These are phyloP conservation scores for Trochalopteron elliotii DNA, from an alignment of 2,113 vertebrate species.

Conservation along the genomic window DNA sequence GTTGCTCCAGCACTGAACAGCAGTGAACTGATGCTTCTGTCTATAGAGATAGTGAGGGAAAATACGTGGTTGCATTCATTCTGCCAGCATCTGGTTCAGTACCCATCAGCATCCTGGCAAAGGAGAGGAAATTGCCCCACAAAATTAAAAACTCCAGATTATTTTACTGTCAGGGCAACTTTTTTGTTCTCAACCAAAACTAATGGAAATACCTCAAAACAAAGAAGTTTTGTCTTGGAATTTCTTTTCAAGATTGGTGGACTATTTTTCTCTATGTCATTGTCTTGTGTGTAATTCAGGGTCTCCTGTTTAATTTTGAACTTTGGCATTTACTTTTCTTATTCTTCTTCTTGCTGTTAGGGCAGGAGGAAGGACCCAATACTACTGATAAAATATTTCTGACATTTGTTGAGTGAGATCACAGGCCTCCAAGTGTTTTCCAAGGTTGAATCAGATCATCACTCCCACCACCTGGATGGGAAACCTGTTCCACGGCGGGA, in stretches of 20 bases:
- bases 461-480: slow-evolving; percentile 1
- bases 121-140: neutral
- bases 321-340: slow-evolving; percentile 28
- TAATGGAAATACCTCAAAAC: neutral
- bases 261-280: neutral
- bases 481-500: neutral
- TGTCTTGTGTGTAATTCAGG: neutral
- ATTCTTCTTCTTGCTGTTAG: neutral
- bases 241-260: neutral
- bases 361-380: neutral
- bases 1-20: neutral
- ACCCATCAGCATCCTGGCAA: neutral
- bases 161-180: neutral
- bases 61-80: neutral
- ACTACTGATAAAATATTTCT: slow-evolving; percentile 44
- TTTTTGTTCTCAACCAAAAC: neutral
- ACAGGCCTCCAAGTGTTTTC: slow-evolving; percentile 10
- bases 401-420: slow-evolving; percentile 39
- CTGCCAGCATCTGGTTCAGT: neutral
- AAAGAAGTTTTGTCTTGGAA: neutral
- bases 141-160: neutral
- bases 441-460: neutral
- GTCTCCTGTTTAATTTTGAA: slow-evolving; percentile 24
- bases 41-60: neutral
- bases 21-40: no score